phyloP scores from a whole-genome alignment of 2,113 vertebrate species.

The Oenanthe oenanthe region DNA sequence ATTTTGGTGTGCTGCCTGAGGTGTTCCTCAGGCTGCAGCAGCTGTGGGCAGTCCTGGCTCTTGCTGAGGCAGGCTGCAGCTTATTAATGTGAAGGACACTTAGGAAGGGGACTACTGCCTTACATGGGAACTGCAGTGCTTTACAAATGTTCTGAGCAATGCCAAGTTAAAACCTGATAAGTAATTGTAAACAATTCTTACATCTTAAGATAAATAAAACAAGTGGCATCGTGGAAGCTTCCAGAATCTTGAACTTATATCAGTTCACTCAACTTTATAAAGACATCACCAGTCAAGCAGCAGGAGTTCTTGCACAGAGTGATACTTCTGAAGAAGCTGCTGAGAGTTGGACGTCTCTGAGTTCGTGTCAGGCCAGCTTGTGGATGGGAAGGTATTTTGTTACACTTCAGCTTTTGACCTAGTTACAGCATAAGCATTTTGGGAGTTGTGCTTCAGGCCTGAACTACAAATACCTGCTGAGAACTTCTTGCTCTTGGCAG shows the following conservation, averaged over 20 bases:
- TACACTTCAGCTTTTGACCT: not conserved
- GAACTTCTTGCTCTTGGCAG: not conserved
- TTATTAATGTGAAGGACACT: not conserved
- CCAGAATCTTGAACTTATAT: conserved; percentile 97
- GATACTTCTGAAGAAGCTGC: conserved; percentile 76
- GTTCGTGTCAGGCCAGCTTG: conserved; percentile 93
- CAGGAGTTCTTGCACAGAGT: conserved; percentile 81
- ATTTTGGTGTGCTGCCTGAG: not conserved
- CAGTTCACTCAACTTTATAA: conserved; percentile 97
- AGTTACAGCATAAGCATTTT: not conserved
- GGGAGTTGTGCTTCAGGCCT: not conserved
- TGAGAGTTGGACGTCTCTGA: conserved; percentile 75
- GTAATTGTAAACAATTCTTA: conserved; percentile 38
- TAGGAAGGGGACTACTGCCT: not conserved
- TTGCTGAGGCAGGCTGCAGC: not conserved
- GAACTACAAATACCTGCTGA: not conserved
- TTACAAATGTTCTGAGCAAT: not conserved
- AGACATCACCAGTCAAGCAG: conserved; percentile 93
- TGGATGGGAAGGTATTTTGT: conserved; percentile 94
- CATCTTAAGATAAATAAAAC: conserved; percentile 92
- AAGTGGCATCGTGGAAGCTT: conserved; percentile 88
- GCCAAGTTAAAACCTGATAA: not conserved
- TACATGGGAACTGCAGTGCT: not conserved
- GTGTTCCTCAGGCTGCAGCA: not conserved
- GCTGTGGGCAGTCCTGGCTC: not conserved